Evolutionary conservation across 2,113 vertebrate species (phyloP), one percentile per base, ranked within the genome.

Genomic region (Melanocharis versteri): DNA sequence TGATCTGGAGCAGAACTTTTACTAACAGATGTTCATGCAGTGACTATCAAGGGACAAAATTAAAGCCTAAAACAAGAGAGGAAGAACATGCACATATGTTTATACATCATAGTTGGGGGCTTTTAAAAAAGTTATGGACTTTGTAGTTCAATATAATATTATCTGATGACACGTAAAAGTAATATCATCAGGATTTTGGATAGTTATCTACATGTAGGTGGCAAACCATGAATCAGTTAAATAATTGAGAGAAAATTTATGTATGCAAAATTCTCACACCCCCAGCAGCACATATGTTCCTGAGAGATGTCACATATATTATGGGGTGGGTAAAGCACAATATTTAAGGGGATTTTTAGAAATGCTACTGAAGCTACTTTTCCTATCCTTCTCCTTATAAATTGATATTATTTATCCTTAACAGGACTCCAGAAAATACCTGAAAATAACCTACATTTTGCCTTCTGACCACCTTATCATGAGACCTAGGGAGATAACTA

Each of bases 1-100:
- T 95, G 69, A 90, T 75, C 68, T 88, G 76, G n/a, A 96, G 71
- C 85, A 95, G 64, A 95, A 92, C 60, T 70, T 90, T 66, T 68
- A 44, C 48, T 56, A 69, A 84, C 65, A 89, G 27, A 60, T 84
- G 56, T 87, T 94, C 40, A 64, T 4, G 10, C 40, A 83, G 24
- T 39, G 40, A 56, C 48, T 81, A 57, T 60, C 42, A 89, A 81
- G 61, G 50, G 47, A 51, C 51, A 80, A 77, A 68, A 91, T 48
- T 58, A 66, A 88, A 80, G 66, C 15, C 70, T 66, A 54, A 89
- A 85, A n/a, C 28, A 40, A 48, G 30, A 66, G 10, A 83, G 31
- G 15, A 87, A 78, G 56, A 7, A 33, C 10, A 18, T 31, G 30
- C 13, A 24, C 45, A 39, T 50, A 10, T 65, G 56, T 40, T 57